phyloP scores from a whole-genome alignment of 2,888 invertebrate genomes.

The Caenorhabditis sinica region DNA sequence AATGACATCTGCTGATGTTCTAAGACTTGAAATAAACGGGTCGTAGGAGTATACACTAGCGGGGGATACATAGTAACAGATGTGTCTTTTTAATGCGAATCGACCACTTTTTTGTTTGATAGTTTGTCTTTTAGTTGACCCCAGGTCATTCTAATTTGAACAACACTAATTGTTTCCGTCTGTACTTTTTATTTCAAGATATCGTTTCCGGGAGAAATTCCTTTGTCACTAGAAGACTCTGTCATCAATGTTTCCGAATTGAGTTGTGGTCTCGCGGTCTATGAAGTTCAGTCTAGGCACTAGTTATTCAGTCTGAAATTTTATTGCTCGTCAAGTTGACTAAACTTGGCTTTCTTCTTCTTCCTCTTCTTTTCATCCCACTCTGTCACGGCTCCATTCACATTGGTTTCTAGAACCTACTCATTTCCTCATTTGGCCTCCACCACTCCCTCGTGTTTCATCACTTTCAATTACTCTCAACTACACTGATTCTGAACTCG shows the following conservation, averaged over 20 bases:
- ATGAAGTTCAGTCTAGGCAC: constrained; percentile 3
- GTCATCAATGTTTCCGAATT: background rate
- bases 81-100: constrained; percentile 7
- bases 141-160: constrained; percentile 6
- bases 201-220: too few relatives aligned
- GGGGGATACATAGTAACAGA: constrained; percentile 14
- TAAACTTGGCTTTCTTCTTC: constrained; percentile 13
- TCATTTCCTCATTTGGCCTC: constrained; percentile 16
- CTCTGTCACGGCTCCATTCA: constrained; percentile 35
- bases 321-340: constrained; percentile 45
- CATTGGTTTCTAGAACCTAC: constrained; percentile 7
- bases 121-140: background rate
- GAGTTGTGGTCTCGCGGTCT: too few relatives aligned
- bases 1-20: constrained; percentile 38
- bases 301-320: constrained; percentile 42
- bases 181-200: background rate
- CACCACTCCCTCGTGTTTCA: background rate
- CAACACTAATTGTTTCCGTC: constrained; percentile 10
- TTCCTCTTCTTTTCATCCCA: background rate
- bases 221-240: too few relatives aligned
- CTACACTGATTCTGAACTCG: constrained; percentile 27
- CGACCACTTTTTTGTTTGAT: constrained; percentile 12
- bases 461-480: constrained; percentile 26
- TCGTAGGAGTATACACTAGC: constrained; percentile 19
- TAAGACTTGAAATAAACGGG: constrained; percentile 41